Conservation (phyloP, 2,888 invertebrate species). For the Timandra comae region DNA sequence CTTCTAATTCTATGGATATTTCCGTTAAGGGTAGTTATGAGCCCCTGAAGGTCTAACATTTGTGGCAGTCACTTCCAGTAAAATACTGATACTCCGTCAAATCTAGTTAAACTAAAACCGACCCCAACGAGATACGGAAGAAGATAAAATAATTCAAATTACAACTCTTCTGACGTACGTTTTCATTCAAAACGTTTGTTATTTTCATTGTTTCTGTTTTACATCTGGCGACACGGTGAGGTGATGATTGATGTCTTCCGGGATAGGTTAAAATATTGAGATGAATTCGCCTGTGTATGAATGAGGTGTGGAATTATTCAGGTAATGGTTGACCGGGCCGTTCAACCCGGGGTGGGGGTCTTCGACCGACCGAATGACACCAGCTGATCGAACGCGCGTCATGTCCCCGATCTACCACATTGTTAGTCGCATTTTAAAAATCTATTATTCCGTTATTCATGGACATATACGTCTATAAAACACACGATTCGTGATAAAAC, state of each 20-base stretch:
- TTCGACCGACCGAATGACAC: conserved; percentile 66
- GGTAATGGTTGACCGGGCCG: conserved; percentile 53
- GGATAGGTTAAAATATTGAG: conserved; percentile 58
- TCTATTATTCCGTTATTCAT: conserved; percentile 36
- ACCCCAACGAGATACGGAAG: too few relatives aligned
- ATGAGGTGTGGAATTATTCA: conserved; percentile 66
- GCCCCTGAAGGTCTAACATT: too few relatives aligned
- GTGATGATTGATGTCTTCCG: conserved; percentile 53
- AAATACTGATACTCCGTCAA: too few relatives aligned
- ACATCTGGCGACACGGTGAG: conserved; percentile 14
- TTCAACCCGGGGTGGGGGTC: conserved; percentile 59
- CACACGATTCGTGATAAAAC: too few relatives aligned
- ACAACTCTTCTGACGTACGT: too few relatives aligned
- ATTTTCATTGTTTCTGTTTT: conserved; percentile 24
- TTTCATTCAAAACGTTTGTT: conserved; percentile 30
- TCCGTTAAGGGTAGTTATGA: too few relatives aligned
- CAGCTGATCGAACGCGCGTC: conserved; percentile 59
- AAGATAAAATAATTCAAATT: too few relatives aligned
- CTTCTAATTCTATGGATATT: too few relatives aligned
- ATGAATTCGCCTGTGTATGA: conserved; percentile 62
- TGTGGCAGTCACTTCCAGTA: too few relatives aligned
- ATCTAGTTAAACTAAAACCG: too few relatives aligned
- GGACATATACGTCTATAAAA: too few relatives aligned
- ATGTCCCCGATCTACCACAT: conserved; percentile 35
- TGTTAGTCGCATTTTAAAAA: conserved; percentile 33